Percentiles rank a stretch among this genome's conserved stretches.
These are phyloP conservation scores for Poecile montanus DNA, from an alignment of 2,797 vertebrate species.

Conservation along the genomic window DNA sequence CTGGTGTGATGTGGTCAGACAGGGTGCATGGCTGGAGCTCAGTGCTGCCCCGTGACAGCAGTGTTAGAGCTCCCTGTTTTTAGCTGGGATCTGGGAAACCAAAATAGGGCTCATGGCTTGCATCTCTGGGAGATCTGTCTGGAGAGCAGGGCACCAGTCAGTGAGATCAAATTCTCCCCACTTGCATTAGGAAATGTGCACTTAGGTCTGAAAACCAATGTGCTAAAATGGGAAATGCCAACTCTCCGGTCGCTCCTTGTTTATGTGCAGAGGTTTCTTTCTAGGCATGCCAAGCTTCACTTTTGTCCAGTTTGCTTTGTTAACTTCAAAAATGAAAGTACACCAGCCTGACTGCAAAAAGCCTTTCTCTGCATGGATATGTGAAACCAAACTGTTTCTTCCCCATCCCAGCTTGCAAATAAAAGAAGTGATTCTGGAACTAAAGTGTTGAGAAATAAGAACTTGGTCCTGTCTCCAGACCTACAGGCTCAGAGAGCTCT, in stretches of 20 bases:
- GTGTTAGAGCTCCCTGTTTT: background rate
- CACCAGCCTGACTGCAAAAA: background rate
- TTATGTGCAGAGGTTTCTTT: background rate
- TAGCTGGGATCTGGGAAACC: background rate
- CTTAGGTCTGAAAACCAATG: background rate
- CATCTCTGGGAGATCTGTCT: background rate
- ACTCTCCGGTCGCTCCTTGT: rapidly evolving
- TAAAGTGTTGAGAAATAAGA: background rate
- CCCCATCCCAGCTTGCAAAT: background rate
- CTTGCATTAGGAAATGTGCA: background rate
- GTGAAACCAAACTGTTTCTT: background rate
- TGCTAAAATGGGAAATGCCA: background rate
- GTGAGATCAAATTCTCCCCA: background rate
- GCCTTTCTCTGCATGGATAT: background rate
- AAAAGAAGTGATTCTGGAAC: background rate
- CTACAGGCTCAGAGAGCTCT: background rate
- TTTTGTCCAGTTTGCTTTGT: background rate
- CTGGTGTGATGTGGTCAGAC: background rate
- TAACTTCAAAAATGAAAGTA: background rate
- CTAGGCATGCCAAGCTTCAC: background rate
- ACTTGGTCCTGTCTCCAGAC: background rate
- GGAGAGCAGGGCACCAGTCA: background rate
- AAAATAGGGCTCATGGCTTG: background rate
- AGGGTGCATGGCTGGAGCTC: background rate
- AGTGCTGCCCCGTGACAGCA: rapidly evolving